phyloP scores from a whole-genome alignment of 2,113 vertebrate genomes.

The Phalacrocorax brasilianus region DNA sequence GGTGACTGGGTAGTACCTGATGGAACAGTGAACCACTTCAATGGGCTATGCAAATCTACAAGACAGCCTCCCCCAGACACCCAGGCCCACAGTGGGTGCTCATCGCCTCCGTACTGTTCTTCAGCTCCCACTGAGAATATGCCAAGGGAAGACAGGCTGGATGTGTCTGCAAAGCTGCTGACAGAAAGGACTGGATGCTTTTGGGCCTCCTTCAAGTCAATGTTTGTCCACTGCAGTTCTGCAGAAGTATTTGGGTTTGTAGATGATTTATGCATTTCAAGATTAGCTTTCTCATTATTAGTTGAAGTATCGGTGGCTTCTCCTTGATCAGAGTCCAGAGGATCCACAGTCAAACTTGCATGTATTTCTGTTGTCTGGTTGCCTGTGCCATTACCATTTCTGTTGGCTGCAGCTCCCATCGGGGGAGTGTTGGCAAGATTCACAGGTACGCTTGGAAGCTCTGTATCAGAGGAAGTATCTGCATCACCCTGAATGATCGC shows the following conservation, averaged over 20 bases:
- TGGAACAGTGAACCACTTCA: slow-evolving; percentile 85
- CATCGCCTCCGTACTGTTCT: slow-evolving; percentile 78
- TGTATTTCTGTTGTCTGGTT: slow-evolving; percentile 24
- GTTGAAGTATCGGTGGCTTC: background rate
- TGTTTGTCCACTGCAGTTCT: slow-evolving; percentile 89
- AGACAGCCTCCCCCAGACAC: slow-evolving; percentile 88
- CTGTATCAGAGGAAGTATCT: slow-evolving; percentile 76
- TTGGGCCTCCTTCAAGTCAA: slow-evolving; percentile 88
- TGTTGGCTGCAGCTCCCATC: background rate
- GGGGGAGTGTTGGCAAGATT: background rate
- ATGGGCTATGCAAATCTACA: slow-evolving; percentile 79
- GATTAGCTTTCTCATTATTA: background rate
- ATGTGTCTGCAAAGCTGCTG: slow-evolving; percentile 71
- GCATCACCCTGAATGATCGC: slow-evolving; percentile 74
- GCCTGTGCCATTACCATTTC: background rate
- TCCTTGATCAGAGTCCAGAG: background rate
- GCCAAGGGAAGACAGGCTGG: slow-evolving; percentile 83
- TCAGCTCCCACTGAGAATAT: slow-evolving; percentile 79
- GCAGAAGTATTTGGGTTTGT: slow-evolving; percentile 46
- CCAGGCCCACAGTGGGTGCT: slow-evolving; percentile 91
- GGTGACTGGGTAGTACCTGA: slow-evolving; percentile 70
- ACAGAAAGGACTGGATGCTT: slow-evolving; percentile 44
- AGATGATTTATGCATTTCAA: background rate
- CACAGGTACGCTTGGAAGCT: slow-evolving; percentile 5
- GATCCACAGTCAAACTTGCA: background rate